These are phyloP conservation scores for Larimichthys polyactis DNA, from an alignment of 2,113 vertebrate genomes.

Conservation along the genomic window DNA sequence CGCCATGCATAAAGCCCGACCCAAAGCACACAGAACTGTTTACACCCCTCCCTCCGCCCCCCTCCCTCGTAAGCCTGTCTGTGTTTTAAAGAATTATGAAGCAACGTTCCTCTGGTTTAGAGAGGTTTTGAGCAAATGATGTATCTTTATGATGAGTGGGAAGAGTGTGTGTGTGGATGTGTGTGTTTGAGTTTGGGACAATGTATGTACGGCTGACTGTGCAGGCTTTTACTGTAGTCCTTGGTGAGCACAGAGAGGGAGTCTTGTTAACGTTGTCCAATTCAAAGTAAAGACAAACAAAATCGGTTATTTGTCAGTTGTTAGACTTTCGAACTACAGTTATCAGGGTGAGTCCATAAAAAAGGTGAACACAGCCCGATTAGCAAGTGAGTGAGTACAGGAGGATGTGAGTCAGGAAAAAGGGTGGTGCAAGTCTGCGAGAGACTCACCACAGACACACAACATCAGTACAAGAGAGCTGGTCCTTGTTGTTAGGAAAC, in stretches of 20 bases:
- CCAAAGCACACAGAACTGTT: slow-evolving; percentile 42
- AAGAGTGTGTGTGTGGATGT: neutral
- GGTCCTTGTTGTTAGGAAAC: slow-evolving; percentile 21
- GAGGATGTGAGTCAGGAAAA: slow-evolving; percentile 49
- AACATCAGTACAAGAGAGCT: slow-evolving; percentile 31
- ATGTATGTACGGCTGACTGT: slow-evolving; percentile 75
- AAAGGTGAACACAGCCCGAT: slow-evolving; percentile 20
- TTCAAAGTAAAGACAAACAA: slow-evolving; percentile 70
- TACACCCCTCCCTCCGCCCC: slow-evolving; percentile 56
- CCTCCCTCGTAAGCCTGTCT: slow-evolving; percentile 69
- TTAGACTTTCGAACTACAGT: slow-evolving; percentile 58
- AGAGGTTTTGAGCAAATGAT: neutral
- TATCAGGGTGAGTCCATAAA: slow-evolving; percentile 28
- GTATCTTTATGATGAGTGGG: slow-evolving; percentile 5
- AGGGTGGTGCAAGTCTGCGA: slow-evolving; percentile 20
- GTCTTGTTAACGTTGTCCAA: slow-evolving; percentile 57
- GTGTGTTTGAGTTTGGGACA: slow-evolving; percentile 33
- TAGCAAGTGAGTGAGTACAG: slow-evolving; percentile 63
- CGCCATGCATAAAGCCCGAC: slow-evolving; percentile 62
- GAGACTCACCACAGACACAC: slow-evolving; percentile 26
- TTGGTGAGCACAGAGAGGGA: slow-evolving; percentile 81
- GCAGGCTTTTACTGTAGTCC: slow-evolving; percentile 84
- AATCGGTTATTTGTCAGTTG: slow-evolving; percentile 41
- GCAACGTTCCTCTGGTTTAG: slow-evolving; percentile 36
- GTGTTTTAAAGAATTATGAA: slow-evolving; percentile 17